Evolutionary conservation across 2,797 vertebrate species (phyloP).

Genomic region (Hydrocynus forskahlii): DNA sequence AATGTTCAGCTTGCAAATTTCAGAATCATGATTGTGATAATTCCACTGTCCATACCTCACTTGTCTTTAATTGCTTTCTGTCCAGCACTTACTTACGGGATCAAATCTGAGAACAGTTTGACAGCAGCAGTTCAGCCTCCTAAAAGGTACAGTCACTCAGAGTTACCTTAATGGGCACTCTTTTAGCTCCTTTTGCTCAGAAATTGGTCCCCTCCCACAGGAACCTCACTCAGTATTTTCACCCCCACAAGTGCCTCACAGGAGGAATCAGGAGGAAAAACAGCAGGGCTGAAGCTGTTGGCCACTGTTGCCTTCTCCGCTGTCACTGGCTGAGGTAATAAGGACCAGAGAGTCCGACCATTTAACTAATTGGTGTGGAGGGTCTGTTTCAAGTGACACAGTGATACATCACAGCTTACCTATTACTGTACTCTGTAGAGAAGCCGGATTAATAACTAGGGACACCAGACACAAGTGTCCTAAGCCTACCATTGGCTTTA

Average conservation of each 20-base stretch:
- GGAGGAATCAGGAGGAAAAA: slow-evolving; percentile 19
- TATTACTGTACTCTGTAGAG: background rate
- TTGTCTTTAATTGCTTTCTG: background rate
- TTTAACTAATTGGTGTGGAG: slow-evolving; percentile 45
- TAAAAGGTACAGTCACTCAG: slow-evolving; percentile 3
- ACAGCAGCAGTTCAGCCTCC: background rate
- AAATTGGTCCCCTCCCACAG: slow-evolving; percentile 17
- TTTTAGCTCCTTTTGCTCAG: background rate
- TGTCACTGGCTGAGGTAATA: slow-evolving; percentile 40
- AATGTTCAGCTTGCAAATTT: background rate
- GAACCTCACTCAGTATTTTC: background rate
- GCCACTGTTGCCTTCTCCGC: background rate
- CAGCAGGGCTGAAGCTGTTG: background rate
- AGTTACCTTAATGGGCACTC: background rate
- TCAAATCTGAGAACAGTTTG: background rate
- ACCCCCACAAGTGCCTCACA: background rate
- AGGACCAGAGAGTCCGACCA: slow-evolving; percentile 20
- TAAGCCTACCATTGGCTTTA: background rate
- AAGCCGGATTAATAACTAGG: background rate
- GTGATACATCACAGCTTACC: slow-evolving; percentile 17
- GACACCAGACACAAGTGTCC: background rate
- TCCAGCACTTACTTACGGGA: background rate
- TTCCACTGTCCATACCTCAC: background rate
- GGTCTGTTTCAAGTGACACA: slow-evolving; percentile 8
- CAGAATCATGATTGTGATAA: background rate